Percentiles rank a stretch among this genome's conserved stretches.
Conservation (phyloP, 92 coral and sea anemone genomes). For the Blastomussa wellsi region DNA sequence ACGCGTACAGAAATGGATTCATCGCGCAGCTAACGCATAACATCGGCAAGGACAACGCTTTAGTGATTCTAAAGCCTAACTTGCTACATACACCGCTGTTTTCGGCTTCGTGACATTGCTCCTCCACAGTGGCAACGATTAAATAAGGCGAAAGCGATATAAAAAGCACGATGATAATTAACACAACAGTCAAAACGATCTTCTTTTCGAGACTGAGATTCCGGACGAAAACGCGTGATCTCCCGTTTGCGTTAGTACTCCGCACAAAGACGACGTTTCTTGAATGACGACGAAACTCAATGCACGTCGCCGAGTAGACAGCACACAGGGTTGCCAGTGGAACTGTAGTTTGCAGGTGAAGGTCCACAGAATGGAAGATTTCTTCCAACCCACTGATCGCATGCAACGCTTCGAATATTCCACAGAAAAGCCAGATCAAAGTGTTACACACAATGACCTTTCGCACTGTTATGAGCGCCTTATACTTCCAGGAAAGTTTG, state of each 20-base stretch:
- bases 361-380: slow-evolving; percentile 50
- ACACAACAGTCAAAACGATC: slow-evolving; percentile 50
- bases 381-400: slow-evolving; percentile 25
- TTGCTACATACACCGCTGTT: slow-evolving; percentile 1
- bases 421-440: slow-evolving; percentile 53
- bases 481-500: slow-evolving; percentile 60
- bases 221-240: slow-evolving; percentile 21
- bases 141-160: slow-evolving; percentile 61
- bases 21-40: slow-evolving; percentile 58
- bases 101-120: slow-evolving; percentile 31
- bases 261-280: slow-evolving; percentile 59
- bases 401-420: slow-evolving; percentile 62
- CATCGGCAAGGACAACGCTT: slow-evolving; percentile 52
- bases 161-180: slow-evolving; percentile 56
- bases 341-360: slow-evolving; percentile 70
- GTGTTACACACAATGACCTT: slow-evolving; percentile 38
- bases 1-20: slow-evolving; percentile 74
- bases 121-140: slow-evolving; percentile 43
- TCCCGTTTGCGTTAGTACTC: background rate
- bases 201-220: slow-evolving; percentile 58
- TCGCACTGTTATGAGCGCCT: slow-evolving; percentile 42
- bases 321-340: slow-evolving; percentile 45
- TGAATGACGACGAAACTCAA: slow-evolving; percentile 60
- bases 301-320: slow-evolving; percentile 56
- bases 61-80: slow-evolving; percentile 2